Evolutionary conservation across 2,888 invertebrate species (phyloP).

Genomic region (Melolontha melolontha): DNA sequence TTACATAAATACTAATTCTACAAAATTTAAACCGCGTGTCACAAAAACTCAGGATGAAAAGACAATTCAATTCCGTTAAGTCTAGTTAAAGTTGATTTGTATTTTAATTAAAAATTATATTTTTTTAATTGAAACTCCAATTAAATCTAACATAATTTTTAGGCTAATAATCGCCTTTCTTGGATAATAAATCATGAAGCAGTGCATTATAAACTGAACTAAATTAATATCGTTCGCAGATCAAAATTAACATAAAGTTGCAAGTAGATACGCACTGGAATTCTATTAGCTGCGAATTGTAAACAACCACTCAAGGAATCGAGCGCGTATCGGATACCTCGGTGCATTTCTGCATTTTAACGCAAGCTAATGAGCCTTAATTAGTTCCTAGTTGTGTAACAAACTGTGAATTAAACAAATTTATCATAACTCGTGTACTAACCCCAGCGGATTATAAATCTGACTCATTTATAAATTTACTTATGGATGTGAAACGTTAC

Average conservation of each 20-base stretch:
- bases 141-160: too few relatives aligned
- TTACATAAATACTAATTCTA: too few relatives aligned
- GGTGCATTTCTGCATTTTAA: conserved; percentile 26
- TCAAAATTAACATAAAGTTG: conserved; percentile 2
- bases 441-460: conserved; percentile 3
- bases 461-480: conserved; percentile 7
- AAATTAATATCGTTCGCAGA: too few relatives aligned
- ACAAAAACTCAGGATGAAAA: too few relatives aligned
- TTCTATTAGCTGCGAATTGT: conserved; percentile 12
- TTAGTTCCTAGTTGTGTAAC: conserved; percentile 35
- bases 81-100: too few relatives aligned
- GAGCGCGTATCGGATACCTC: conserved; percentile 4
- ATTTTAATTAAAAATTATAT: too few relatives aligned
- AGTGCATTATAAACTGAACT: too few relatives aligned
- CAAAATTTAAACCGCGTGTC: too few relatives aligned
- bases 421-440: conserved; percentile 17
- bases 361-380: conserved; percentile 13
- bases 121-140: too few relatives aligned
- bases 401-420: conserved; percentile 37
- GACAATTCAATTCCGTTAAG: too few relatives aligned
- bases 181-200: too few relatives aligned
- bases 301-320: conserved; percentile 19
- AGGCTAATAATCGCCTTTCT: too few relatives aligned
- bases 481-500: neutral
- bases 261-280: neutral